Evolutionary conservation across 2,113 vertebrate genomes (phyloP).

Genomic region (Peromyscus polionotus): DNA sequence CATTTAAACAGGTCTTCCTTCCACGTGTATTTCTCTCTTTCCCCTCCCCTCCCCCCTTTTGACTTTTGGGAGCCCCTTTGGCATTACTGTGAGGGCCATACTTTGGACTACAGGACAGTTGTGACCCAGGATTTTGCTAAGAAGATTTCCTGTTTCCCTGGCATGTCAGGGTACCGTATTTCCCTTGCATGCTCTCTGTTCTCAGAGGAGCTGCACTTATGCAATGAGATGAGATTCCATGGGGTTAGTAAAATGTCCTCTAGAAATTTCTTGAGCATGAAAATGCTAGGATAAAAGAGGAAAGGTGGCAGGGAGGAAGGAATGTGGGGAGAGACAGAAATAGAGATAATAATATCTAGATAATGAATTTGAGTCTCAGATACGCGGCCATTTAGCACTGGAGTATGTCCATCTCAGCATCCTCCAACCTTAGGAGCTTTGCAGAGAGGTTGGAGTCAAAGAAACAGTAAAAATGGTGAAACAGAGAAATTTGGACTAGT

Average conservation of each 20-base stretch:
- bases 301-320: not conserved
- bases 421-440: not conserved
- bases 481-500: constrained; percentile 8
- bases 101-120: not conserved
- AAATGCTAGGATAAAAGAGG: not conserved
- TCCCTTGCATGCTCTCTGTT: not conserved
- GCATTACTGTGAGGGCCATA: not conserved
- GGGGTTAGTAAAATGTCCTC: constrained; percentile 46
- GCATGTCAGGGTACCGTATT: not conserved
- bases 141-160: not conserved
- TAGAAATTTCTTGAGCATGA: not conserved
- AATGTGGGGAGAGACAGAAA: not conserved
- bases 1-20: not conserved
- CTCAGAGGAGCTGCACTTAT: not conserved
- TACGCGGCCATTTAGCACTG: not conserved
- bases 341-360: not conserved
- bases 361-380: not conserved
- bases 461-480: not conserved
- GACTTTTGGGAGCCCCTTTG: not conserved
- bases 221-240: not conserved
- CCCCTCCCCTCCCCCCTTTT: not conserved
- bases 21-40: not conserved
- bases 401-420: not conserved
- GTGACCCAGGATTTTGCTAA: not conserved
- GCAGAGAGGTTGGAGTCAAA: not conserved